Conservation (phyloP, 2,797 vertebrate species). For the Mareca strepera region DNA sequence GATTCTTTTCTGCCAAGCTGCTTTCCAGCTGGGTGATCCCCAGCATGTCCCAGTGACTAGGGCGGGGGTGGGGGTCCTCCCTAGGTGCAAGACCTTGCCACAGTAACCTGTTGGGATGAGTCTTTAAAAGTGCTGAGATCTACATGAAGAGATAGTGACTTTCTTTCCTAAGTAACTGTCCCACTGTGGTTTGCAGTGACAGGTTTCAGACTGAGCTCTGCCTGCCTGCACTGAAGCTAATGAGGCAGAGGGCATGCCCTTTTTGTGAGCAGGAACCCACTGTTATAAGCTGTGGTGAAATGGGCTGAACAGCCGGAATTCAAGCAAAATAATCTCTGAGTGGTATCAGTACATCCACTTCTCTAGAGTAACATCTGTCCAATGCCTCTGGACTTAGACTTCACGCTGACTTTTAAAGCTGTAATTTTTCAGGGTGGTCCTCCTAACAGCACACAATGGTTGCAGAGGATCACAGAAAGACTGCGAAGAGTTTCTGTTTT, state of each 20-base stretch:
- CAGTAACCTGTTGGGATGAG: neutral
- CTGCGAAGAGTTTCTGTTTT: neutral
- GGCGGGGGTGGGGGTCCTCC: too few species aligned
- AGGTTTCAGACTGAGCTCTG: neutral
- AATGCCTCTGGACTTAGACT: neutral
- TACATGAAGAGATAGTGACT: neutral
- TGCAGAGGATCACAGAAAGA: neutral
- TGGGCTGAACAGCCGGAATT: neutral
- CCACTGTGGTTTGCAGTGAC: neutral
- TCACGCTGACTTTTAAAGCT: neutral
- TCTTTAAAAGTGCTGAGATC: constrained; percentile 42
- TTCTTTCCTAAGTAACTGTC: neutral
- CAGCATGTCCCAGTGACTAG: neutral
- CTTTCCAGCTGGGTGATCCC: neutral
- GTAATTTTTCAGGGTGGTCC: neutral
- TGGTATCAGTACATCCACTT: neutral
- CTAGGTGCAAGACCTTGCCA: neutral
- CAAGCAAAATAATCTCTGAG: neutral
- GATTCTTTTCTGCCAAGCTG: neutral
- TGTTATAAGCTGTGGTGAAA: neutral
- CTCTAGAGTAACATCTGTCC: neutral
- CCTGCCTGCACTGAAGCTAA: neutral
- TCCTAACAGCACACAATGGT: neutral
- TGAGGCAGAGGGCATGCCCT: fast-evolving
- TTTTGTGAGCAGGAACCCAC: neutral